phyloP scores from a whole-genome alignment of 1,140 invertebrate genomes.

The Drosophila persimilis region DNA sequence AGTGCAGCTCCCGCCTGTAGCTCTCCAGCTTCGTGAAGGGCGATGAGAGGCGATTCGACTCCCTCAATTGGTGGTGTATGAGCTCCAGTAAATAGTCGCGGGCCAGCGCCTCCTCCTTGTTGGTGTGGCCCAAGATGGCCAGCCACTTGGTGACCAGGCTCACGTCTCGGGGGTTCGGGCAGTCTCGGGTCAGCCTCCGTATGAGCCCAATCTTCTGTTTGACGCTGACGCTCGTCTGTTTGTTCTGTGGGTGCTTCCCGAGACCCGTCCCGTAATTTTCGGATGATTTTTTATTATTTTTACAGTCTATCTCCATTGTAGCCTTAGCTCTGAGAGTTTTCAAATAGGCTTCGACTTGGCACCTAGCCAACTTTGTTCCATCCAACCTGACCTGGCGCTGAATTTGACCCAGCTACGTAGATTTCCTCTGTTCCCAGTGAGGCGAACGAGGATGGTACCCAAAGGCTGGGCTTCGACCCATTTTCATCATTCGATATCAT shows the following conservation, averaged over 20 bases:
- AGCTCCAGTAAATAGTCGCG: slow-evolving; percentile 22
- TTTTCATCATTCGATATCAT: too few relatives aligned
- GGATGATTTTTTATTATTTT: too few relatives aligned
- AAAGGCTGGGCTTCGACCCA: too few relatives aligned
- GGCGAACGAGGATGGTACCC: too few relatives aligned
- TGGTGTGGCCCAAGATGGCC: slow-evolving; percentile 7
- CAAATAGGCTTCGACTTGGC: background rate
- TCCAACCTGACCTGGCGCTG: background rate
- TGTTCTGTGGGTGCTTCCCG: background rate
- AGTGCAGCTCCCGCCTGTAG: slow-evolving; percentile 4
- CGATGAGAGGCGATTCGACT: background rate
- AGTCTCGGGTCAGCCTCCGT: background rate
- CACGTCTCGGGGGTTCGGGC: background rate
- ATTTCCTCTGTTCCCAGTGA: too few relatives aligned
- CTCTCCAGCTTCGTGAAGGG: slow-evolving; percentile 24
- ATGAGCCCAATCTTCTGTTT: background rate
- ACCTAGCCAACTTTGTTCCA: too few relatives aligned
- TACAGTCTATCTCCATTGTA: too few relatives aligned
- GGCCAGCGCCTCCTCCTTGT: slow-evolving; percentile 18
- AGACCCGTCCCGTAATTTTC: too few relatives aligned
- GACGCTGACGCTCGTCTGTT: slow-evolving; percentile 10
- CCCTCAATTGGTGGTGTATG: slow-evolving; percentile 22
- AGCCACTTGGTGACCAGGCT: slow-evolving; percentile 30
- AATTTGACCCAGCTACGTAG: background rate
- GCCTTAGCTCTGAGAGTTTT: background rate